phyloP scores from a whole-genome alignment of 2,888 invertebrate species.

The Acanthoscelides obtectus region DNA sequence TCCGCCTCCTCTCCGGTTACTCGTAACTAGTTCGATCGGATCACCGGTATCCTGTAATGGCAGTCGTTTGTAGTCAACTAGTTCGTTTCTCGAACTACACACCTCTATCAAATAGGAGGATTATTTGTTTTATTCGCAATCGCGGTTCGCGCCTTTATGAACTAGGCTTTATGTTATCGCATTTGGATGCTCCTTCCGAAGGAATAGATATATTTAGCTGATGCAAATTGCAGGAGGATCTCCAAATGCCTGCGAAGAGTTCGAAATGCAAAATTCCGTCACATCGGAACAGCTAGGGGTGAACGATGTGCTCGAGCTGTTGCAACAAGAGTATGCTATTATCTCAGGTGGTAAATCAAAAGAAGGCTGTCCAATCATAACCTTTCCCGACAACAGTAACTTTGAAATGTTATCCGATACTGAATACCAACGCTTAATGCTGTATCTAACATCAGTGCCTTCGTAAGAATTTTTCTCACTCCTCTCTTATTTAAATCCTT shows the following conservation, averaged over 20 bases:
- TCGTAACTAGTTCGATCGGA: too few species aligned
- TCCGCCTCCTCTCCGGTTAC: background rate
- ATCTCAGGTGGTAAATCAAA: conserved; percentile 91
- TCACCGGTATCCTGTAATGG: too few species aligned
- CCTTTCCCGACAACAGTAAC: conserved; percentile 90
- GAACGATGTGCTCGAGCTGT: conserved; percentile 77
- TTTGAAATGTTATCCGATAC: conserved; percentile 77
- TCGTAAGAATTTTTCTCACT: conserved; percentile 64
- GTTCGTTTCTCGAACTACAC: too few species aligned
- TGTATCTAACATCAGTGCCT: conserved; percentile 93
- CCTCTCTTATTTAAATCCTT: background rate
- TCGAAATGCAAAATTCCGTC: conserved; percentile 40
- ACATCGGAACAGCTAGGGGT: conserved; percentile 56
- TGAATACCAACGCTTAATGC: conserved; percentile 86
- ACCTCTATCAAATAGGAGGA: too few species aligned
- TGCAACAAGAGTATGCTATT: conserved; percentile 85
- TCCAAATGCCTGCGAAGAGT: conserved; percentile 34
- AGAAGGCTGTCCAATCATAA: conserved; percentile 89
- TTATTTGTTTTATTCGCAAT: too few species aligned
- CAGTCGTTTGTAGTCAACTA: too few species aligned
- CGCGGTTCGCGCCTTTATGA: too few species aligned
- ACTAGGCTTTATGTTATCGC: background rate
- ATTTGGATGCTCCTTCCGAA: background rate
- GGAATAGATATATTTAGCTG: background rate
- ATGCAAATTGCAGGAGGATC: conserved; percentile 37